Conservation (phyloP, 2,113 vertebrate genomes). For the Anolis carolinensis region DNA sequence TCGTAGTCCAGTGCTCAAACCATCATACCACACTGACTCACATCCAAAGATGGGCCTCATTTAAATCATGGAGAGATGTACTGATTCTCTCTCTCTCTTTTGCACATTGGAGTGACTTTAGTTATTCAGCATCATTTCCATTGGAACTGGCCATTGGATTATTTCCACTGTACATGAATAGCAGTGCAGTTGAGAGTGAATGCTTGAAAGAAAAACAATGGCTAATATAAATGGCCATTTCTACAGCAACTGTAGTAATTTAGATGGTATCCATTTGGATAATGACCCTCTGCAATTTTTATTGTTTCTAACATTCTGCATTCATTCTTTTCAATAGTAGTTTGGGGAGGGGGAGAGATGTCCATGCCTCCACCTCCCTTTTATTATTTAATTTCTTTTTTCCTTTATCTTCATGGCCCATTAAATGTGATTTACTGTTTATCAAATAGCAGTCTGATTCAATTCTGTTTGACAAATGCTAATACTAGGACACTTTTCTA, state of each 20-base stretch:
- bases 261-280: slow-evolving; percentile 9
- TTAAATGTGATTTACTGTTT: slow-evolving; percentile 25
- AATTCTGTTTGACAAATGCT: slow-evolving; percentile 25
- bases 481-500: slow-evolving; percentile 8
- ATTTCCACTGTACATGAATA: not conserved
- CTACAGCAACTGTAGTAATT: slow-evolving; percentile 12
- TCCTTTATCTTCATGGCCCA: slow-evolving; percentile 1
- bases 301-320: slow-evolving; percentile 15
- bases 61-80: not conserved
- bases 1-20: not conserved
- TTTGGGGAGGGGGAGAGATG: not conserved
- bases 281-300: slow-evolving; percentile 3
- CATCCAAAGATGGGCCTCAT: not conserved
- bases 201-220: slow-evolving; percentile 4
- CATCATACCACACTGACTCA: no score
- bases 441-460: slow-evolving; percentile 24
- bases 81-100: no score
- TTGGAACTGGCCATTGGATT: not conserved
- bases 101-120: not conserved
- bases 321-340: not conserved
- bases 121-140: not conserved
- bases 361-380: not conserved
- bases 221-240: not conserved
- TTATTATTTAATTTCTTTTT: not conserved
- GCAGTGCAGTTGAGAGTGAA: slow-evolving; percentile 1